These are phyloP conservation scores for Haliaeetus leucogaster DNA, from an alignment of 2,113 vertebrate genomes.

Conservation along the genomic window DNA sequence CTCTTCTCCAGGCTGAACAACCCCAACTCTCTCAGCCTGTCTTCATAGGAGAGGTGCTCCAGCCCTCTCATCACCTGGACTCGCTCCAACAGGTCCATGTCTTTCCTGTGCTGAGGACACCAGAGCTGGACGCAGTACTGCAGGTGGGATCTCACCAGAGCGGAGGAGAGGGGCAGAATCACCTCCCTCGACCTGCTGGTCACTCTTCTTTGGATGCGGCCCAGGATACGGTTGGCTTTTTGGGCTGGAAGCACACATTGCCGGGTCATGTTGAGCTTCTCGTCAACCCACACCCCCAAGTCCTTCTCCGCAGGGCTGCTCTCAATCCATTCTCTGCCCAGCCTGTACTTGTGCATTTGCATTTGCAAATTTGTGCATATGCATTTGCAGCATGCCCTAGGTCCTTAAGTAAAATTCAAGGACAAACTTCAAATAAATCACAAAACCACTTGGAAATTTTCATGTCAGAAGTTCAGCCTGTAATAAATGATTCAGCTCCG, in stretches of 20 bases:
- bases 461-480: neutral
- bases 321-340: neutral
- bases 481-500: neutral
- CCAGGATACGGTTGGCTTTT: neutral
- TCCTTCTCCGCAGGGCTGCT: neutral
- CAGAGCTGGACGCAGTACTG: no score
- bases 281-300: neutral
- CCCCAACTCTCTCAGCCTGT: no score
- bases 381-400: neutral
- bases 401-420: neutral
- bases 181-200: neutral
- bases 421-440: neutral
- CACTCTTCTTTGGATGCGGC: neutral
- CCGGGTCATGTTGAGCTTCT: neutral
- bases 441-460: neutral
- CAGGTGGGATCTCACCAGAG: neutral
- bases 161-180: neutral
- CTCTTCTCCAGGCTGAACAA: no score
- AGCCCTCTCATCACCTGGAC: no score
- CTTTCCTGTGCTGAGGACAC: no score
- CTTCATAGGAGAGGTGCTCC: no score
- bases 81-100: no score
- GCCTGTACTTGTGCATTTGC: neutral
- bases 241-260: neutral
- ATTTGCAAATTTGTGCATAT: neutral